Evolutionary conservation across 2,888 invertebrate species (phyloP).

Genomic region (Alloscopus bannaensis): DNA sequence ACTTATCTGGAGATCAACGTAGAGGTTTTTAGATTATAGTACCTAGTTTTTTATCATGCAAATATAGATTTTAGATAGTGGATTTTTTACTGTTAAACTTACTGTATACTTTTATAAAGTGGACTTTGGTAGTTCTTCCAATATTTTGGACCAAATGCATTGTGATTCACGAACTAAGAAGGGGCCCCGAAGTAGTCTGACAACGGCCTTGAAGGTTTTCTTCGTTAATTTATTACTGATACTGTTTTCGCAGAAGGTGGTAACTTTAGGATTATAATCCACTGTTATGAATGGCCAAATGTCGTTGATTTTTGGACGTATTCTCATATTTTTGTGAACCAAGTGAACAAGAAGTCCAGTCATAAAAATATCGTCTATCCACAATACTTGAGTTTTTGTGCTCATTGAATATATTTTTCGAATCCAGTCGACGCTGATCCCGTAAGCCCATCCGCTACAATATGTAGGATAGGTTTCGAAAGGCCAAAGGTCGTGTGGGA

Average conservation of each 20-base stretch:
- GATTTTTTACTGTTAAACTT: too few relatives aligned
- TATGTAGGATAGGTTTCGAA: constrained; percentile 83
- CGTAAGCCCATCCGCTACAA: constrained; percentile 84
- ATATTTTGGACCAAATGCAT: constrained; percentile 24
- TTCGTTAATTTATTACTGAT: neutral
- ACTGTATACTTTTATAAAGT: neutral
- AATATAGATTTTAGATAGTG: too few relatives aligned
- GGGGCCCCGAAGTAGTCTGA: constrained; percentile 25
- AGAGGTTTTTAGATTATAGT: too few relatives aligned
- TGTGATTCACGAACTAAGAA: constrained; percentile 15
- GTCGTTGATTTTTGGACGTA: neutral
- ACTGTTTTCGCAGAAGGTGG: constrained; percentile 21
- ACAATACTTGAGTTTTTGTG: neutral
- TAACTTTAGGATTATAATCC: constrained; percentile 13
- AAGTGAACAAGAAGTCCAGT: constrained; percentile 37
- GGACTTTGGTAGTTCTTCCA: neutral
- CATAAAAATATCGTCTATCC: constrained; percentile 50
- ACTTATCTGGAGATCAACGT: too few relatives aligned
- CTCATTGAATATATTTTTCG: constrained; percentile 32
- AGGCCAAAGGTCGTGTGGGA: constrained; percentile 82
- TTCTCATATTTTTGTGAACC: neutral
- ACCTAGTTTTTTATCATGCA: too few relatives aligned
- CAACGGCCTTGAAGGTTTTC: constrained; percentile 33
- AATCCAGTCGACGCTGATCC: constrained; percentile 78
- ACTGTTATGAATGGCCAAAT: constrained; percentile 24